A percentile compares a stretch with the other conserved stretches of the same genome.
phyloP scores from a whole-genome alignment of 2,797 vertebrate species.

The Coregonus sp. region DNA sequence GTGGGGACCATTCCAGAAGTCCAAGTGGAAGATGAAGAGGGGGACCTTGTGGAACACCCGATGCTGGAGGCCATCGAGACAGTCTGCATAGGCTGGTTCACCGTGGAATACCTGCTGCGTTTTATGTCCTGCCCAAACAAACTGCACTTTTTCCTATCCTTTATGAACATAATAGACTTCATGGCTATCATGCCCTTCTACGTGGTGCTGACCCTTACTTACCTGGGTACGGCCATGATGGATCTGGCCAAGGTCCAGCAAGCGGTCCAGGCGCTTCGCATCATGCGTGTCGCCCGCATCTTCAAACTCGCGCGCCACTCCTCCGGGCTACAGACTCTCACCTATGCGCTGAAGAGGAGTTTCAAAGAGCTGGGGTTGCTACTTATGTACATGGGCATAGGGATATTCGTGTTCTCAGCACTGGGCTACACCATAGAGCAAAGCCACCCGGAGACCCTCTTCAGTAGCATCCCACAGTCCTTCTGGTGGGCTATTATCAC shows the following conservation, averaged over 20 bases:
- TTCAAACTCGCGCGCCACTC: slow-evolving; percentile 97
- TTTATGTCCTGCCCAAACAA: slow-evolving; percentile 89
- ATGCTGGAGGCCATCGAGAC: slow-evolving; percentile 91
- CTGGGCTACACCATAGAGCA: slow-evolving; percentile 97
- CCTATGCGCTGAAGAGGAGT: slow-evolving; percentile 92
- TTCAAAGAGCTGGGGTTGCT: slow-evolving; percentile 94
- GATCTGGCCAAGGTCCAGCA: slow-evolving; percentile 93
- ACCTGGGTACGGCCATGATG: slow-evolving; percentile 89
- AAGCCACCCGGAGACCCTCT: slow-evolving; percentile 93
- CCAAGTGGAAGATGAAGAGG: slow-evolving; percentile 84
- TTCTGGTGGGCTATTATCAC: slow-evolving; percentile 99
- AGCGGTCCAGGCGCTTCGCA: slow-evolving; percentile 91
- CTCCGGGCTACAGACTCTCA: slow-evolving; percentile 92
- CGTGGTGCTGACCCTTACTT: slow-evolving; percentile 87
- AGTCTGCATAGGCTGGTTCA: slow-evolving; percentile 94
- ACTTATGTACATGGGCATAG: slow-evolving; percentile 96
- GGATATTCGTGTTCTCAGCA: slow-evolving; percentile 97
- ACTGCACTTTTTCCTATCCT: slow-evolving; percentile 85
- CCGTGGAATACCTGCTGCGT: slow-evolving; percentile 88
- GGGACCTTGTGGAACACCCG: slow-evolving; percentile 89
- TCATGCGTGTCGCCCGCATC: slow-evolving; percentile 92
- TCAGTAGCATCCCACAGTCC: slow-evolving; percentile 96
- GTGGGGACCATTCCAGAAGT: slow-evolving; percentile 93
- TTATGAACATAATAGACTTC: slow-evolving; percentile 95
- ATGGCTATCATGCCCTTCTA: slow-evolving; percentile 95